Evolutionary conservation across 2,113 vertebrate species (phyloP).

Genomic region (Eulemur macaco): DNA sequence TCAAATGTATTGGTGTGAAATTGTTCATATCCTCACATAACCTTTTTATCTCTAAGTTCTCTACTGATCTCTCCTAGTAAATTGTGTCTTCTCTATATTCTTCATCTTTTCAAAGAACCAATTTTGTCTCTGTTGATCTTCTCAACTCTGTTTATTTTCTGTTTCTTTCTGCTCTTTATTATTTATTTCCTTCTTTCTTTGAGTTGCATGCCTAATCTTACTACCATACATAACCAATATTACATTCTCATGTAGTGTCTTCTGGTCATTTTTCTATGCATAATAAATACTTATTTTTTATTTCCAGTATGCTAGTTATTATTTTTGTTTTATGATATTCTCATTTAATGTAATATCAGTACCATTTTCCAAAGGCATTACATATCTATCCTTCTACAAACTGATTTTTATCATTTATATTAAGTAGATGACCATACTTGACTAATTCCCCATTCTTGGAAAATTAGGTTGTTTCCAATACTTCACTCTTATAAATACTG

Average conservation of each 20-base stretch:
- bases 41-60: neutral
- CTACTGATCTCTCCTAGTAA: neutral
- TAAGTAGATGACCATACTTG: neutral
- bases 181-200: neutral
- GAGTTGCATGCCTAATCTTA: neutral
- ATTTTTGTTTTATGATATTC: conserved; percentile 30
- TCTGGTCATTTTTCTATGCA: neutral
- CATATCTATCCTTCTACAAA: neutral
- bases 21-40: neutral
- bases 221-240: neutral
- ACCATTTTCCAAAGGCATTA: neutral
- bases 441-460: neutral
- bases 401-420: neutral
- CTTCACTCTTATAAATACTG: no score
- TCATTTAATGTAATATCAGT: neutral
- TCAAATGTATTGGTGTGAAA: neutral
- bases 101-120: neutral
- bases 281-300: neutral
- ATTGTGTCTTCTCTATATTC: neutral
- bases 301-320: neutral
- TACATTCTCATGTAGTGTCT: conserved; percentile 3
- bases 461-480: neutral
- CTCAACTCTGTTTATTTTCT: neutral
- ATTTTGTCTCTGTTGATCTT: neutral
- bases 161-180: neutral